A percentile compares a stretch with the other conserved stretches of the same genome.
Evolutionary conservation across 2,113 vertebrate species (phyloP).

Genomic region (mouse (Mus musculus)): GRCm39 chr6:27237501-27238000

Average conservation of each 20-base stretch:
- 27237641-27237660: neutral
- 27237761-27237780: neutral
- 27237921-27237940: conserved; percentile 20
- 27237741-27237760: neutral
- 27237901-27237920: neutral
- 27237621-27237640: neutral
- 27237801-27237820: neutral
- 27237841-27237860: neutral
- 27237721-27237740: neutral
- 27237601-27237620: neutral
- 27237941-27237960: conserved; percentile 20
- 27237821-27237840: neutral
- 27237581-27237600: neutral
- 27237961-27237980: neutral
- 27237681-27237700: neutral
- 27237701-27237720: neutral
- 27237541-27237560: neutral
- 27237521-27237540: neutral
- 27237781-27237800: neutral
- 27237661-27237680: neutral
- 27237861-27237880: neutral
- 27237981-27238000: conserved; percentile 34
- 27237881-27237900: neutral
- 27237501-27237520: neutral
- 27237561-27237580: neutral